Conservation (phyloP, 2,113 vertebrate genomes). For the Beaufortia kweichowensis region DNA sequence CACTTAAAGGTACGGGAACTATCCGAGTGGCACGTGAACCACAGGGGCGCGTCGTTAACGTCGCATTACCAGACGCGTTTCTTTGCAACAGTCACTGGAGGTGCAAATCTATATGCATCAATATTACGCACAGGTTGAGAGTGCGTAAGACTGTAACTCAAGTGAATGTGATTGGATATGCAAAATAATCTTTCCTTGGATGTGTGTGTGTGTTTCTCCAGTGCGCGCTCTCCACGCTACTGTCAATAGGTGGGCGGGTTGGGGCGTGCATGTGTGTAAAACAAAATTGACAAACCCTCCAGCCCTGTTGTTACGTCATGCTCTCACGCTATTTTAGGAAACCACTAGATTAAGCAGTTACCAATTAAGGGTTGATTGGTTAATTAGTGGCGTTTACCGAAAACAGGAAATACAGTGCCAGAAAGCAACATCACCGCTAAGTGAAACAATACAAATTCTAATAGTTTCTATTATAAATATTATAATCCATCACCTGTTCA, state of each 20-base stretch:
- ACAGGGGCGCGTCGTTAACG: conserved; percentile 37
- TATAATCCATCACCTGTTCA: too few species aligned
- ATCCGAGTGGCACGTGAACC: not conserved
- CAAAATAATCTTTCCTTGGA: not conserved
- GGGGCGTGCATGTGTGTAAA: conserved; percentile 31
- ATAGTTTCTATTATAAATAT: too few species aligned
- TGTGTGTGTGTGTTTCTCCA: conserved; percentile 27
- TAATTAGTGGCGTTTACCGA: conserved; percentile 25
- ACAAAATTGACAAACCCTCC: conserved; percentile 38
- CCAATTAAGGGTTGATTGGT: conserved; percentile 40
- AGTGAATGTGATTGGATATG: conserved; percentile 7
- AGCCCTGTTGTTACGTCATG: conserved; percentile 1
- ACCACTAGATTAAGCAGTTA: not conserved
- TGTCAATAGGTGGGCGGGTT: conserved; percentile 43
- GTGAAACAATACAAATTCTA: not conserved
- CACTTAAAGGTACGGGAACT: not conserved
- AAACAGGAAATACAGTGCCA: conserved; percentile 15
- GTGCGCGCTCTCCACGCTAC: conserved; percentile 16
- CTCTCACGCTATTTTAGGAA: conserved; percentile 22
- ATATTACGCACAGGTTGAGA: conserved; percentile 22
- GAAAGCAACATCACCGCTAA: not conserved
- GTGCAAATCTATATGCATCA: conserved; percentile 7
- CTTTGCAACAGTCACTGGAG: conserved; percentile 19
- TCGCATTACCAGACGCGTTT: conserved; percentile 34
- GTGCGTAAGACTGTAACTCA: conserved; percentile 13